Base-by-base conservation (phyloP, 2,113 vertebrate species). In the Lamprologus speciosus region DNA sequence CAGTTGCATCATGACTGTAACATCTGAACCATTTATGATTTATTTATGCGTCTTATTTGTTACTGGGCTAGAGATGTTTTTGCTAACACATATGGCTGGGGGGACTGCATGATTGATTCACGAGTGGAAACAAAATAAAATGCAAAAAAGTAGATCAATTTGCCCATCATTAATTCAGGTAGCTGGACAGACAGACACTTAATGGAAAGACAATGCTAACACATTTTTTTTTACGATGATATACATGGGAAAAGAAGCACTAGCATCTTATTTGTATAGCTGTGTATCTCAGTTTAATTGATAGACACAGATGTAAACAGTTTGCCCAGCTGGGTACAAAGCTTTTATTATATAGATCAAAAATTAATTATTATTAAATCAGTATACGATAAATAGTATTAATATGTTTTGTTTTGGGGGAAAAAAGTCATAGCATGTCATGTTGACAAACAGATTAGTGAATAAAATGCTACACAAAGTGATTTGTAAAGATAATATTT, bases 1-100 rank as follows among this genome's bases (percentile, higher is more conserved):
- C 89, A 91, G 89, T 95, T 95, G 95, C 95, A 95, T 95, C 94
- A 95, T 93, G 91, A 86, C 90, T 92, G 94, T 95, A 95, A 95
- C 91, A 92, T 95, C 89, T 92, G 87, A 94, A 88, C 70, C 83
- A 81, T 92, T 92, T 92, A 94, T 94, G 87, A 94, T 94, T 95
- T 94, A 95, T 95, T 94, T 90, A 95, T 94, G 91, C 81, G 28
- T 87, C 92, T 89, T 93, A 85, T 95, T 93, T 95, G 94, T 91
- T 91, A 85, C 89, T 87, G 82, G 85, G 53, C 78, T 87, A 82
- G 75, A 91, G 85, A 88, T 94, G 90, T 87, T 88, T 91, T 89
- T 93, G 81, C 91, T 84, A 90, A 87, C 84, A 19, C 83, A 87
- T 57, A 90, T 87, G 23, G 85, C 93, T 90, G 9, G 42, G n/a